Percentiles rank a stretch among this genome's conserved stretches.
These are phyloP conservation scores for Drosophila ironensis DNA, from an alignment of 1,140 invertebrate species.

Conservation along the genomic window DNA sequence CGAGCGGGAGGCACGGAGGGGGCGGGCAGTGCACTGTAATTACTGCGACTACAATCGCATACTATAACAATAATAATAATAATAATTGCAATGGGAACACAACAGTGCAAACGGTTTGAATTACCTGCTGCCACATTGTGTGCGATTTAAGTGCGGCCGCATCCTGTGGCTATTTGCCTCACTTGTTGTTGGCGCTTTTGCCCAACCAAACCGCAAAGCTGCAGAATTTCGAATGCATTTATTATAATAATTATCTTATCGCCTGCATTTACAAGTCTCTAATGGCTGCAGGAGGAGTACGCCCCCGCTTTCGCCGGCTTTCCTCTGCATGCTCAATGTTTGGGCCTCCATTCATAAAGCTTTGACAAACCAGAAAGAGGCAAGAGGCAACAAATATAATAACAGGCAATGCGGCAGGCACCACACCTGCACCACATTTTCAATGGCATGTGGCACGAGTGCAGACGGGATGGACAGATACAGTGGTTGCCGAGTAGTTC, in stretches of 20 bases:
- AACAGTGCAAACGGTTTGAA: slow-evolving; percentile 63
- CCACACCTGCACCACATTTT: slow-evolving; percentile 66
- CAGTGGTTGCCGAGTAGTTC: slow-evolving; percentile 10
- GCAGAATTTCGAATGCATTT: slow-evolving; percentile 61
- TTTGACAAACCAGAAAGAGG: slow-evolving; percentile 21
- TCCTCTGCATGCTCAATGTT: slow-evolving; percentile 34
- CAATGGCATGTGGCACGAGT: slow-evolving; percentile 63
- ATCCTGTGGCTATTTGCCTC: slow-evolving; percentile 39
- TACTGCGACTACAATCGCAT: slow-evolving; percentile 33
- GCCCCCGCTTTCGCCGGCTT: slow-evolving; percentile 29
- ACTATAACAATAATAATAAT: slow-evolving; percentile 37
- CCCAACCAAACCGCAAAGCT: slow-evolving; percentile 52
- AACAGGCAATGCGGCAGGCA: background rate
- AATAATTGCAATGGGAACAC: slow-evolving; percentile 66
- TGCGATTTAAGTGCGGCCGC: slow-evolving; percentile 26
- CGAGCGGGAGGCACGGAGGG: background rate
- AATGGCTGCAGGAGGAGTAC: slow-evolving; percentile 5
- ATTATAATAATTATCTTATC: slow-evolving; percentile 63
- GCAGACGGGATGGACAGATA: slow-evolving; percentile 20
- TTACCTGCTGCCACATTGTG: slow-evolving; percentile 53
- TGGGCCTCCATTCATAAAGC: slow-evolving; percentile 62
- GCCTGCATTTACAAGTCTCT: slow-evolving; percentile 30
- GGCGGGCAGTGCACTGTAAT: slow-evolving; percentile 38
- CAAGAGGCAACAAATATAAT: too few relatives aligned
- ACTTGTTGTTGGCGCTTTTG: slow-evolving; percentile 38